These are phyloP conservation scores for Halichondria panicea DNA, from an alignment of 37 sponge, comb jelly and placozoan species.

Conservation along the genomic window DNA sequence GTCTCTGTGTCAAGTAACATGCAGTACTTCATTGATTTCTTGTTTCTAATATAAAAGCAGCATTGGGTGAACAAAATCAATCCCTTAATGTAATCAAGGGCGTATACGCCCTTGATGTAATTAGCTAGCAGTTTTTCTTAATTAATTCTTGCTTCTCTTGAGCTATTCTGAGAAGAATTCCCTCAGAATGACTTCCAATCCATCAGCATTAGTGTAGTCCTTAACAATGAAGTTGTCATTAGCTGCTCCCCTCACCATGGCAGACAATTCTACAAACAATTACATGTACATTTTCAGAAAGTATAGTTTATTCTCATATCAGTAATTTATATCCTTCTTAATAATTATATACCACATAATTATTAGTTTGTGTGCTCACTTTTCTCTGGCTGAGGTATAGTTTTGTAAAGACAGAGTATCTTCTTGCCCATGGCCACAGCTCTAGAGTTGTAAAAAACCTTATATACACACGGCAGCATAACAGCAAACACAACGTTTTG, in stretches of 20 bases:
- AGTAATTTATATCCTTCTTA: not conserved
- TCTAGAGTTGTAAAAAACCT: too few relatives aligned
- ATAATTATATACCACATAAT: too few relatives aligned
- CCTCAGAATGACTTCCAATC: conserved; percentile 51
- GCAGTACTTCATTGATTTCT: too few relatives aligned
- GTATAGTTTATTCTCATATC: not conserved
- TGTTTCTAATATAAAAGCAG: too few relatives aligned
- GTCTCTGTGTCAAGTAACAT: too few relatives aligned
- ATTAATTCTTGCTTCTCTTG: too few relatives aligned
- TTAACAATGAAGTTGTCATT: conserved; percentile 73
- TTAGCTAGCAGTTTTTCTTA: too few relatives aligned
- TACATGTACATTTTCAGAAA: not conserved
- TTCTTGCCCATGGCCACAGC: conserved; percentile 76
- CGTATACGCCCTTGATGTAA: too few relatives aligned
- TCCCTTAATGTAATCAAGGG: too few relatives aligned
- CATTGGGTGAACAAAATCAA: too few relatives aligned
- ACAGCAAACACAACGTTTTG: not conserved
- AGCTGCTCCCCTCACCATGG: conserved; percentile 84
- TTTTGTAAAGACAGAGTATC: conserved; percentile 88
- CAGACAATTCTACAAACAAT: conserved; percentile 77
- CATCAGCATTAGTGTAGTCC: conserved; percentile 71
- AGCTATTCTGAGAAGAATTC: conserved; percentile 67
- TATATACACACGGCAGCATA: too few relatives aligned
- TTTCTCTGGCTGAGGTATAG: conserved; percentile 82
- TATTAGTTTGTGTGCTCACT: conserved; percentile 41